phyloP scores from a whole-genome alignment of 1,140 invertebrate genomes.

The Olivierus martensii region DNA sequence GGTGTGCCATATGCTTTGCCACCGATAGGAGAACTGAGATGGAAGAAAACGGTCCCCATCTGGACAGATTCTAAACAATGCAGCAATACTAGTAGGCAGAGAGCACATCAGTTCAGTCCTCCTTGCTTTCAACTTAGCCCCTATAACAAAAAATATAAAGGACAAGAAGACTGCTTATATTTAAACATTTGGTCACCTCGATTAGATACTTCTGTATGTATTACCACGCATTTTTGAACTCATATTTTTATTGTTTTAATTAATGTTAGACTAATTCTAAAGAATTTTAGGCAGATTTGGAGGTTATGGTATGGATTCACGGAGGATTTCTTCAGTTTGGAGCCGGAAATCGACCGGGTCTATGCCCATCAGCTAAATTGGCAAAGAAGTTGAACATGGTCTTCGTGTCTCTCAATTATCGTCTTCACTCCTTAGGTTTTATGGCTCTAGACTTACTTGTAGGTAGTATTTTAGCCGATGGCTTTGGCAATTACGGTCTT shows the following conservation, averaged over 20 bases:
- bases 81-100: no score
- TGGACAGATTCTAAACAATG: conserved; percentile 14
- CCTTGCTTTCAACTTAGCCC: conserved; percentile 20
- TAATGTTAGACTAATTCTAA: no score
- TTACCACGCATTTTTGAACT: no score
- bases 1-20: conserved; percentile 57
- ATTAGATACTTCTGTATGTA: conserved; percentile 5
- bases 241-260: no score
- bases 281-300: background rate
- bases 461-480: conserved; percentile 11
- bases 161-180: conserved; percentile 68
- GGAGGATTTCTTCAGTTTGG: conserved; percentile 46
- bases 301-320: conserved; percentile 90
- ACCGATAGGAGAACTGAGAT: conserved; percentile 45
- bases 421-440: conserved; percentile 76
- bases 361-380: conserved; percentile 61
- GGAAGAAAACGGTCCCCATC: conserved; percentile 17
- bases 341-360: conserved; percentile 15
- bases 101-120: conserved; percentile 11
- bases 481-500: conserved; percentile 36
- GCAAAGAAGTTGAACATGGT: conserved; percentile 37
- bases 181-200: conserved; percentile 65
- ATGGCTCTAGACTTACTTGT: conserved; percentile 16
- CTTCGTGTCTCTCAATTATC: conserved; percentile 92
- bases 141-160: conserved; percentile 13